phyloP scores from a whole-genome alignment of 2,797 vertebrate genomes.

The Tenualosa ilisha region DNA sequence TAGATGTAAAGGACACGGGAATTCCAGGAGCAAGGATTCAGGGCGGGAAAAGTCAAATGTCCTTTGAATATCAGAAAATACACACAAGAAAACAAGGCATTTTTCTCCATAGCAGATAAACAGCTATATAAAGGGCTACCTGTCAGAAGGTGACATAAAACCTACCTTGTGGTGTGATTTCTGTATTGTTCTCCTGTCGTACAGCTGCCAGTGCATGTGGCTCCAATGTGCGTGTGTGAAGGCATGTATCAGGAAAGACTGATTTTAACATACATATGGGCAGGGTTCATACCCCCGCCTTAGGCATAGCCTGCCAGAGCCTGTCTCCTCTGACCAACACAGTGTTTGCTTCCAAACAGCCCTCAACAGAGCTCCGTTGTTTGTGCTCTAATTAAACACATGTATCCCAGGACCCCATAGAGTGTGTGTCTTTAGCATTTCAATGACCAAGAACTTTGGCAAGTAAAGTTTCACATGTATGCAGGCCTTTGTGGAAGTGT shows the following conservation, averaged over 20 bases:
- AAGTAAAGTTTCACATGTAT: neutral
- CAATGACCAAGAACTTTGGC: neutral
- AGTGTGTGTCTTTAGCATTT: neutral
- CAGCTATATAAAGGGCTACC: neutral
- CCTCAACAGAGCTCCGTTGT: constrained; percentile 9
- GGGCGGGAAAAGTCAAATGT: neutral
- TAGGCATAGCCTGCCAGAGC: constrained; percentile 6
- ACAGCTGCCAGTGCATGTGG: neutral
- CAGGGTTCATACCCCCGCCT: neutral
- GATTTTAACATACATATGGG: neutral
- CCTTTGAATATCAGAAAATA: neutral
- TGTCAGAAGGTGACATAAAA: neutral
- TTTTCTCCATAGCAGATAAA: neutral
- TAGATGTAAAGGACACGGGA: neutral
- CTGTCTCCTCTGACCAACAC: constrained; percentile 6
- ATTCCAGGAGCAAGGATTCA: neutral
- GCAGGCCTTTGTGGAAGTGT: neutral
- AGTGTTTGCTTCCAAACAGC: neutral
- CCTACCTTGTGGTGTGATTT: neutral
- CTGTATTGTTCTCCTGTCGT: neutral
- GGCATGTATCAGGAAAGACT: neutral
- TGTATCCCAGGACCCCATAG: neutral
- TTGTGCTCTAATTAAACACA: neutral
- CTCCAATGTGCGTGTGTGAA: neutral
- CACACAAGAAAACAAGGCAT: neutral